Percentiles rank a stretch among this genome's conserved stretches.
Conservation (phyloP, 1,140 invertebrate species). For the Colletes gigas region DNA sequence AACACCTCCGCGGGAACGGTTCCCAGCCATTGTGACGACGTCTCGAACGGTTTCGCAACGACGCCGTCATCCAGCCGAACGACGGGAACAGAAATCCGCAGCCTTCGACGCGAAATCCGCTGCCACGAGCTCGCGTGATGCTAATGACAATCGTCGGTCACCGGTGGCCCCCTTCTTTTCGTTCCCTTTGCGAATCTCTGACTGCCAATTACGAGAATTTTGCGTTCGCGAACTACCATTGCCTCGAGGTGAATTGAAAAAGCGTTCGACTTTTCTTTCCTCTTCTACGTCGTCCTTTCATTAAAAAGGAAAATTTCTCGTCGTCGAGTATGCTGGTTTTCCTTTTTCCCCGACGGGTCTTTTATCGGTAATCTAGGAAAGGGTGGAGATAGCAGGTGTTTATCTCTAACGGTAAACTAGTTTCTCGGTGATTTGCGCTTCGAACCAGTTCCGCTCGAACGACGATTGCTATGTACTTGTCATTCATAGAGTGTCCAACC, state of each 20-base stretch:
- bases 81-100: constrained; percentile 30
- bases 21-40: constrained; percentile 77
- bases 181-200: not conserved
- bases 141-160: constrained; percentile 66
- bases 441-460: constrained; percentile 38
- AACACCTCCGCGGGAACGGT: constrained; percentile 76
- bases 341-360: not conserved
- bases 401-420: constrained; percentile 66
- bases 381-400: constrained; percentile 40
- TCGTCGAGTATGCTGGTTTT: constrained; percentile 16
- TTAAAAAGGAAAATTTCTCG: too few relatives aligned
- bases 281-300: too few relatives aligned
- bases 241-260: too few relatives aligned
- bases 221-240: too few relatives aligned
- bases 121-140: constrained; percentile 60
- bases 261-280: too few relatives aligned
- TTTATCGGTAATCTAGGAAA: constrained; percentile 30
- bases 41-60: constrained; percentile 55
- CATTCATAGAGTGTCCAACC: not conserved
- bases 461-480: constrained; percentile 14
- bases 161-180: constrained; percentile 29
- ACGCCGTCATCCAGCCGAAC: not conserved
- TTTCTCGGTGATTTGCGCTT: constrained; percentile 35
- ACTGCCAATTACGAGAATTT: too few relatives aligned
- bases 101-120: constrained; percentile 53